Evolutionary conservation across 2,797 vertebrate genomes (phyloP).

Genomic region (Erpetoichthys calabaricus): DNA sequence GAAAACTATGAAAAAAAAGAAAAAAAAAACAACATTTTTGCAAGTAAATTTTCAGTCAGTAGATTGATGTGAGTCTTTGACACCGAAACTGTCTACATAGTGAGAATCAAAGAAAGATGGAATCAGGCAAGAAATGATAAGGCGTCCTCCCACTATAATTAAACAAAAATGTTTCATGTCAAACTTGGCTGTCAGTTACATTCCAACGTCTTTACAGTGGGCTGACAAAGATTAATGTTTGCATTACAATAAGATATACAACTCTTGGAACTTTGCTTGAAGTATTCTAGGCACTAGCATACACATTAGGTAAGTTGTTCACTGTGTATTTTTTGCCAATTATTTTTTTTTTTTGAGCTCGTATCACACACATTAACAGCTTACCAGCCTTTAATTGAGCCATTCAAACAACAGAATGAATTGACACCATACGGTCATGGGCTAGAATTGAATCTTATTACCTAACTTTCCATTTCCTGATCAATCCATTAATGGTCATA

Average conservation of each 20-base stretch:
- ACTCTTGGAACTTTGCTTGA: constrained; percentile 9
- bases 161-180: constrained; percentile 2
- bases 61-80: not conserved
- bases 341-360: no score
- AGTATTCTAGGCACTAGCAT: constrained; percentile 3
- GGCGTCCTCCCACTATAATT: not conserved
- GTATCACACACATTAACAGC: no score
- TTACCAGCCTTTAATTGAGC: no score
- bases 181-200: constrained; percentile 2
- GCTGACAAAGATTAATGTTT: constrained; percentile 13
- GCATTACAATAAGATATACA: constrained; percentile 15
- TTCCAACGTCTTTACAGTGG: not conserved
- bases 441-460: no score
- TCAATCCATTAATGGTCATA: no score
- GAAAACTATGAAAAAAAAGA: not conserved
- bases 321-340: no score
- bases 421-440: no score
- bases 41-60: not conserved
- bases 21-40: not conserved
- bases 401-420: no score
- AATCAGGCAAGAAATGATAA: constrained; percentile 3
- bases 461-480: no score
- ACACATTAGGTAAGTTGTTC: no score
- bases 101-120: no score
- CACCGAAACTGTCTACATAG: no score